Evolutionary conservation across 2,888 invertebrate species (phyloP).

Genomic region (Caenorhabditis panamensis): DNA sequence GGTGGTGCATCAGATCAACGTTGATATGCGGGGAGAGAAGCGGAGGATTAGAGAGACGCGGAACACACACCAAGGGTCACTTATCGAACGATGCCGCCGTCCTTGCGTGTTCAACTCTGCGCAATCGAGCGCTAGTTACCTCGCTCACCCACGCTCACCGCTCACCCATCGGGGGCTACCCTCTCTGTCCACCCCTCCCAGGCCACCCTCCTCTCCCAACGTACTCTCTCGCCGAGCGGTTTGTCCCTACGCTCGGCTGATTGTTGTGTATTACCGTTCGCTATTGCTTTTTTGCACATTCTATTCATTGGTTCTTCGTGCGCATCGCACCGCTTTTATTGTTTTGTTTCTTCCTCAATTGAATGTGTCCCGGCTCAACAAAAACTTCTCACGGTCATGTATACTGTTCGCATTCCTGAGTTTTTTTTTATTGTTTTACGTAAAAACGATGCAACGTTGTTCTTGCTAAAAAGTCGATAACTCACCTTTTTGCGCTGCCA

Average conservation of each 20-base stretch:
- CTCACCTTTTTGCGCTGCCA: no score
- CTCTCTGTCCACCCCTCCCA: conserved; percentile 31
- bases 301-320: conserved; percentile 40
- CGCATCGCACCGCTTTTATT: conserved; percentile 21
- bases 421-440: neutral
- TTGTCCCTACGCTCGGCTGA: conserved; percentile 46
- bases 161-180: conserved; percentile 35
- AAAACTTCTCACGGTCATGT: neutral
- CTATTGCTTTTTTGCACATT: conserved; percentile 53
- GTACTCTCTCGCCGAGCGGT: conserved; percentile 34
- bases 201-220: conserved; percentile 15
- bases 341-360: conserved; percentile 23
- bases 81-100: conserved; percentile 58
- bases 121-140: conserved; percentile 63
- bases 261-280: conserved; percentile 64
- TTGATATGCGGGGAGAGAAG: conserved; percentile 26
- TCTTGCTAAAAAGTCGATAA: no score
- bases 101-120: conserved; percentile 62
- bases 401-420: neutral
- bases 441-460: no score
- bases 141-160: conserved; percentile 32
- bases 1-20: conserved; percentile 39
- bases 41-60: conserved; percentile 40
- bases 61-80: conserved; percentile 56
- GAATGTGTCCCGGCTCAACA: conserved; percentile 6